phyloP scores from a whole-genome alignment of 2,113 vertebrate genomes.

The Heteronetta atricapilla region DNA sequence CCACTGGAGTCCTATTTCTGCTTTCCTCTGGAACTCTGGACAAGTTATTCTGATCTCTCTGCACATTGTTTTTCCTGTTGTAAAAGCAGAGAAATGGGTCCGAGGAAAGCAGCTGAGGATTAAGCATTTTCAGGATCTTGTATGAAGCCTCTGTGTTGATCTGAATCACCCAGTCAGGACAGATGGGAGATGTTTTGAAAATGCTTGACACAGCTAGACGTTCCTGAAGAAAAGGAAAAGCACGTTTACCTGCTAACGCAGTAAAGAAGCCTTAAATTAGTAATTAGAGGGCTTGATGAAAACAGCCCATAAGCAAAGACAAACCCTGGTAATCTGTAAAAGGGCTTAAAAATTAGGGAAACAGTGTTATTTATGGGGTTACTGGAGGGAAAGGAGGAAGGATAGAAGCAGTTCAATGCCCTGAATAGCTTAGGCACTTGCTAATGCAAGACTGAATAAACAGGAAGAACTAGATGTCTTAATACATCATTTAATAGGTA shows the following conservation, averaged over 20 bases:
- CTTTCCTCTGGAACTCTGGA: neutral
- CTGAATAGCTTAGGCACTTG: neutral
- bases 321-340: neutral
- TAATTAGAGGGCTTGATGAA: neutral
- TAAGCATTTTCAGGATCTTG: neutral
- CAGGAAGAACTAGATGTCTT: slow-evolving; percentile 20
- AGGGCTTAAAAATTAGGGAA: neutral
- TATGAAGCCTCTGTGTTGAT: neutral
- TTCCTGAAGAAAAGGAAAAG: neutral
- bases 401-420: neutral
- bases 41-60: neutral
- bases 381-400: neutral
- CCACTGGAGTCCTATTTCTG: neutral
- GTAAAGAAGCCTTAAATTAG: neutral
- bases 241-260: neutral
- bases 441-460: slow-evolving; percentile 22
- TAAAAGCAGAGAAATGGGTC: neutral
- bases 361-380: neutral
- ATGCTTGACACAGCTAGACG: neutral
- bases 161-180: neutral
- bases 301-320: neutral
- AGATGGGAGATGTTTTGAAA: neutral
- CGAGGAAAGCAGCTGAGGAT: neutral
- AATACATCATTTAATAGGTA: slow-evolving; percentile 1
- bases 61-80: neutral